Evolutionary conservation across 1,140 invertebrate species (phyloP), one percentile per base, ranked within the genome.

Genomic region (Eubasilissa regina): DNA sequence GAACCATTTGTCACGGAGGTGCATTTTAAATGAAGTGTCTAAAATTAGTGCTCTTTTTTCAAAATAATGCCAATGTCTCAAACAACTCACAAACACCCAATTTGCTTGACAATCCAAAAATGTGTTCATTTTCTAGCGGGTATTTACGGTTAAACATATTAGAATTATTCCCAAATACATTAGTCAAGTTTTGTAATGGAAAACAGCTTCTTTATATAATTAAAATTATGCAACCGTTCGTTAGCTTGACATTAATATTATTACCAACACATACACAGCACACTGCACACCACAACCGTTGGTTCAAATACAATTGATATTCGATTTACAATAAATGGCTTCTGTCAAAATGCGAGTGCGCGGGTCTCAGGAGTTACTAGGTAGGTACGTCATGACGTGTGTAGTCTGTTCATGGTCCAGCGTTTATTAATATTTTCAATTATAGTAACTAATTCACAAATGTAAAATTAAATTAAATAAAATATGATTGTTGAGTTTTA

Each of bases 301-400:
- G 25, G 13, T 43, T n/a, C 44, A 76, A 77, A 78, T 64, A 81
- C 76, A 75, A 89, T 89, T 89, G 88, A 89, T 89, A 89, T 89
- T 88, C 87, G 88, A 89, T 89, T 89, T 87, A 89, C 88, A 87
- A 88, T 86, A 88, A 88, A 89, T 89, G 86, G 86, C 84, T 83
- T 83, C 87, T 89, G 87, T 89, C 88, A 89, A 87, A 89, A 88
- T 87, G 87, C 87, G 86, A 87, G 48, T 87, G 88, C 89, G 88
- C 35, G 19, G 17, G 17, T 12, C 15, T 3, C 10, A 21, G 58
- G 17, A 62, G 25, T 35, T 35, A 6, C 25, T 35, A 35, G 25
- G 25, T 35, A 35, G 25, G 25, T 35, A 35, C 25, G 25, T 35
- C 25, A 35, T 35, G 6, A 35, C 6, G 6, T 6, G 25, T 35